phyloP scores from a whole-genome alignment of 2,888 invertebrate species.

The Drosophila subquinaria region DNA sequence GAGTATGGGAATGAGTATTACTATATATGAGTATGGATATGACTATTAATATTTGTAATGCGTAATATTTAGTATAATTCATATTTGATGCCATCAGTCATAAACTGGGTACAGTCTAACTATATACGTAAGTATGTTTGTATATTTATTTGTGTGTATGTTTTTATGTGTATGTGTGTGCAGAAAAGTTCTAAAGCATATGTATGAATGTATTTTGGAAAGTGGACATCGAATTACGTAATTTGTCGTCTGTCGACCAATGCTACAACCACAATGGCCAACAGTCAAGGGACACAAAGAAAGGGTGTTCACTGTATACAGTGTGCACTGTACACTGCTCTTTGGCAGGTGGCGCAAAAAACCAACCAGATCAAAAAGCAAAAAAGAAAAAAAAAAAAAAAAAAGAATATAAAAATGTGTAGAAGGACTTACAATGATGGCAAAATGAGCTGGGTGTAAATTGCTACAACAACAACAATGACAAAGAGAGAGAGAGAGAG shows the following conservation, averaged over 20 bases:
- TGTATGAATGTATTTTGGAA: conserved; percentile 10
- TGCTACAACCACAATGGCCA: conserved; percentile 35
- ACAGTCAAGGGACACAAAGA: conserved; percentile 25
- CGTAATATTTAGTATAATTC: conserved; percentile 2
- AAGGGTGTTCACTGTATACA: conserved; percentile 2
- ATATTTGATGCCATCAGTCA: conserved; percentile 1
- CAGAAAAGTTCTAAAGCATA: conserved; percentile 1
- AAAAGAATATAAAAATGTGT: conserved; percentile 42
- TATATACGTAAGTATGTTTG: background rate
- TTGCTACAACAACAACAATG: conserved; percentile 39
- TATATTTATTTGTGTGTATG: background rate
- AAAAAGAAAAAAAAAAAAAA: background rate
- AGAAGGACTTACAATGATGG: conserved; percentile 61
- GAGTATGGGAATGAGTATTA: background rate
- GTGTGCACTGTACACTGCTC: conserved; percentile 32
- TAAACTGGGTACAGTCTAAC: too few relatives aligned
- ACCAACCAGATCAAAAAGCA: conserved; percentile 10
- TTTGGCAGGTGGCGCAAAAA: conserved; percentile 46
- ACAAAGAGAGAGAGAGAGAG: background rate
- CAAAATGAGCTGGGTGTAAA: conserved; percentile 67
- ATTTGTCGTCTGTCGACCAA: conserved; percentile 51
- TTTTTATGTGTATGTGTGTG: background rate
- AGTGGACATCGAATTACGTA: conserved; percentile 58
- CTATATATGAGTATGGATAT: too few relatives aligned
- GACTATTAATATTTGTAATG: conserved; percentile 4